phyloP scores from a whole-genome alignment of 1,140 invertebrate species.

The Drosophila eugracilis region DNA sequence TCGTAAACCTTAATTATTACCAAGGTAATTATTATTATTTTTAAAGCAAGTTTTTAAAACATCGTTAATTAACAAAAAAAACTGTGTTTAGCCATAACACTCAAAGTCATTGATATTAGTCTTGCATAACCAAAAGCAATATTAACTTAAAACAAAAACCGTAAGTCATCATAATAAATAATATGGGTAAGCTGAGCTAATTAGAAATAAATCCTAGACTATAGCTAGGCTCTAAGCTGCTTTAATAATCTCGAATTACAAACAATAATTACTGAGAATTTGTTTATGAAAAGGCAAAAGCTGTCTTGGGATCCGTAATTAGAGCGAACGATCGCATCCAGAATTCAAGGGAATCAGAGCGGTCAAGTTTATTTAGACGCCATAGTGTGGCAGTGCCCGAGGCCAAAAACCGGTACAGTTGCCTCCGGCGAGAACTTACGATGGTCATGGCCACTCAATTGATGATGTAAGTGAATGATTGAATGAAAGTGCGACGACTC shows the following conservation, averaged over 20 bases:
- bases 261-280: slow-evolving; percentile 23
- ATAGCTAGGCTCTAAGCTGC: too few relatives aligned
- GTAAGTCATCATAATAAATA: neutral
- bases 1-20: too few relatives aligned
- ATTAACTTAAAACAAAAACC: too few relatives aligned
- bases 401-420: slow-evolving; percentile 20
- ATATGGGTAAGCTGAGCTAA: neutral
- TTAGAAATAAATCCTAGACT: neutral
- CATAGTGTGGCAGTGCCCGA: neutral
- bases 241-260: neutral
- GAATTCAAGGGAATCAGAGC: slow-evolving; percentile 1
- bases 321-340: slow-evolving; percentile 3
- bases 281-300: too few relatives aligned
- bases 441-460: slow-evolving; percentile 38
- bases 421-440: slow-evolving; percentile 21
- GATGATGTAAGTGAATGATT: slow-evolving; percentile 48
- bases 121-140: neutral
- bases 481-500: slow-evolving; percentile 54
- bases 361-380: neutral
- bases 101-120: too few relatives aligned
- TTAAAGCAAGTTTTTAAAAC: too few relatives aligned
- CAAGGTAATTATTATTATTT: too few relatives aligned
- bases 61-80: neutral
- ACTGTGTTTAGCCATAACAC: too few relatives aligned
- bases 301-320: neutral